Conservation (phyloP, 2,113 vertebrate species). For the Urocynchramus pylzowi region DNA sequence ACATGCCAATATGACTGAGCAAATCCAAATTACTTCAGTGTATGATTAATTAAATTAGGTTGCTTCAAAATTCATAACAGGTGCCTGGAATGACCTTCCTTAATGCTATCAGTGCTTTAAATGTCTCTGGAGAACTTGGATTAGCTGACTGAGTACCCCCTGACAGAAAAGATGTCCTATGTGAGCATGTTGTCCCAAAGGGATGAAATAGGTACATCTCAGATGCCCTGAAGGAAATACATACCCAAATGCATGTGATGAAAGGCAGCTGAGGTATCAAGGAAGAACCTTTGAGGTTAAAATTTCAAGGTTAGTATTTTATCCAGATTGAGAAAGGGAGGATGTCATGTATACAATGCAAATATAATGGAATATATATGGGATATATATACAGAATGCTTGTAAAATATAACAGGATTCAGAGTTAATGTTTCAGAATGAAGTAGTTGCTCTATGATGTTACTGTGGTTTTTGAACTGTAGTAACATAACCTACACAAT, state of each 20-base stretch:
- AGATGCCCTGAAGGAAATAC: not conserved
- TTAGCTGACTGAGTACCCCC: not conserved
- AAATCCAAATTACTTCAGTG: not conserved
- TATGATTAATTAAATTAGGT: not conserved
- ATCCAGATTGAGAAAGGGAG: not conserved
- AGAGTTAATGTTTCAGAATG: not conserved
- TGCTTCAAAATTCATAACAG: not conserved
- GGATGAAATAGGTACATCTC: not conserved
- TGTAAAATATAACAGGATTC: not conserved
- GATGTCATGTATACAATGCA: not conserved
- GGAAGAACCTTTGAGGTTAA: not conserved
- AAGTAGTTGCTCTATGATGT: not conserved
- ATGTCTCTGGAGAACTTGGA: not conserved
- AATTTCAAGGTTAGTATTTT: not conserved
- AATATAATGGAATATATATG: not conserved
- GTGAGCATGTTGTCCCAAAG: not conserved
- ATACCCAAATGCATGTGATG: not conserved
- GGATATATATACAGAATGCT: not conserved
- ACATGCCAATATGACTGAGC: not conserved
- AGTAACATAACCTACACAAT: not conserved
- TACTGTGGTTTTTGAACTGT: not conserved
- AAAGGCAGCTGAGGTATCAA: not conserved
- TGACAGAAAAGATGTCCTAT: not conserved
- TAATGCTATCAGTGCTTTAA: not conserved
- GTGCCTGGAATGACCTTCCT: not conserved